Percentiles rank a stretch among this genome's conserved stretches.
Evolutionary conservation across 2,797 vertebrate species (phyloP).

Genomic region (Lagocephalus sceleratus): DNA sequence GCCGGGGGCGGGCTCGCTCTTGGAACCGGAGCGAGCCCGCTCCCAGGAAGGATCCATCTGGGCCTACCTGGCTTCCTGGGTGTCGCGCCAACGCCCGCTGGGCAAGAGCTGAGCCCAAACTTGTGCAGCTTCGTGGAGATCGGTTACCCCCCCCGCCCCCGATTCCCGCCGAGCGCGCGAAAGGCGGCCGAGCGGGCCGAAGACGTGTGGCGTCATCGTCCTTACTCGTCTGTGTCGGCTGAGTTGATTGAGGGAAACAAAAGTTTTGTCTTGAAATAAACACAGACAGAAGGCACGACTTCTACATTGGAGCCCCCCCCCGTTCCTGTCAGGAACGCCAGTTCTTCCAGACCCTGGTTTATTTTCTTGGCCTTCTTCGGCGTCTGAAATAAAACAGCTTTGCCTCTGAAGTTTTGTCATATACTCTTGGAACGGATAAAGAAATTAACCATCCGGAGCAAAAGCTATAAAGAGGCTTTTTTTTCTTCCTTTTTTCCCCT

Average conservation of each 20-base stretch:
- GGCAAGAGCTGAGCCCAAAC: conserved; percentile 53
- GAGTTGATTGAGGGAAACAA: conserved; percentile 1
- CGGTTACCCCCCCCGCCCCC: too few relatives aligned
- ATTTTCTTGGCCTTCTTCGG: conserved; percentile 64
- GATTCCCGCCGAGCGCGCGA: too few relatives aligned
- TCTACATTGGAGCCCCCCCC: conserved; percentile 41
- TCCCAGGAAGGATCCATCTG: conserved; percentile 56
- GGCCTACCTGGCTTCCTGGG: conserved; percentile 37
- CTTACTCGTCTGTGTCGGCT: not conserved
- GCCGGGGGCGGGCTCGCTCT: conserved; percentile 55
- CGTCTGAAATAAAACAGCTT: conserved; percentile 56
- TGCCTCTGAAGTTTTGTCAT: conserved; percentile 65
- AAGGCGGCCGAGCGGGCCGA: too few relatives aligned
- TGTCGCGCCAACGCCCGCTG: conserved; percentile 37
- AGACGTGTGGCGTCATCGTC: not conserved
- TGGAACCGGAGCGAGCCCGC: conserved; percentile 64
- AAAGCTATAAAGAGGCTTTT: conserved; percentile 32
- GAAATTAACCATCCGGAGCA: conserved; percentile 46
- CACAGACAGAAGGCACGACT: conserved; percentile 33
- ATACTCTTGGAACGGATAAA: conserved; percentile 60
- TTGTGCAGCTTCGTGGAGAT: too few relatives aligned
- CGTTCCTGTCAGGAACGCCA: conserved; percentile 53
- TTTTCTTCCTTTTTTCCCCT: conserved; percentile 44
- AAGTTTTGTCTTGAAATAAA: not conserved
- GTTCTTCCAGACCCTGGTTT: conserved; percentile 61